Percentiles rank a stretch among this genome's conserved stretches.
These are phyloP conservation scores for Chrosomus eos DNA, from an alignment of 2,797 vertebrate species.

Conservation along the genomic window DNA sequence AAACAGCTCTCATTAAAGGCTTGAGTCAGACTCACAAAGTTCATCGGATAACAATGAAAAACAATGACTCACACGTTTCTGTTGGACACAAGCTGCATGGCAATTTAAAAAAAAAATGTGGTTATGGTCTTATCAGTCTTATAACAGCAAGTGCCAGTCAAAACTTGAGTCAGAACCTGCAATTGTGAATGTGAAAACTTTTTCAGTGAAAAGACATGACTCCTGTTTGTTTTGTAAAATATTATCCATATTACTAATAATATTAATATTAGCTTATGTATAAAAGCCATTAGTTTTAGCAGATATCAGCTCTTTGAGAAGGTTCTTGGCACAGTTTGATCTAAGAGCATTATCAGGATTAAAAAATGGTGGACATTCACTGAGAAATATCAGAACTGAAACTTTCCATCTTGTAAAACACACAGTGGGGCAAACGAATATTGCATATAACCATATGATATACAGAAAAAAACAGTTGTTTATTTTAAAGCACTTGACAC, in stretches of 20 bases:
- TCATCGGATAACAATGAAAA: constrained; percentile 4
- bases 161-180: background rate
- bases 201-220: background rate
- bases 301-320: constrained; percentile 46
- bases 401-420: background rate
- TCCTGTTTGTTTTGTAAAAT: background rate
- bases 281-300: constrained; percentile 25
- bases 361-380: background rate
- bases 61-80: constrained; percentile 10
- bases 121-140: background rate
- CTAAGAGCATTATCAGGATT: constrained; percentile 36
- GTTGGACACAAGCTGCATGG: background rate
- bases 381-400: background rate
- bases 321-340: constrained; percentile 28
- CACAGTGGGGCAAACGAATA: background rate
- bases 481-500: background rate
- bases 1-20: constrained; percentile 23
- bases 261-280: background rate
- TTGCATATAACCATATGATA: too few relatives aligned
- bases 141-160: background rate
- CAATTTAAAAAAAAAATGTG: background rate
- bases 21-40: constrained; percentile 21
- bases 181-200: background rate
- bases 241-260: background rate
- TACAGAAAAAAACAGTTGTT: too few relatives aligned